Evolutionary conservation across 2,113 vertebrate genomes (phyloP).

Genomic region (Lathamus discolor): DNA sequence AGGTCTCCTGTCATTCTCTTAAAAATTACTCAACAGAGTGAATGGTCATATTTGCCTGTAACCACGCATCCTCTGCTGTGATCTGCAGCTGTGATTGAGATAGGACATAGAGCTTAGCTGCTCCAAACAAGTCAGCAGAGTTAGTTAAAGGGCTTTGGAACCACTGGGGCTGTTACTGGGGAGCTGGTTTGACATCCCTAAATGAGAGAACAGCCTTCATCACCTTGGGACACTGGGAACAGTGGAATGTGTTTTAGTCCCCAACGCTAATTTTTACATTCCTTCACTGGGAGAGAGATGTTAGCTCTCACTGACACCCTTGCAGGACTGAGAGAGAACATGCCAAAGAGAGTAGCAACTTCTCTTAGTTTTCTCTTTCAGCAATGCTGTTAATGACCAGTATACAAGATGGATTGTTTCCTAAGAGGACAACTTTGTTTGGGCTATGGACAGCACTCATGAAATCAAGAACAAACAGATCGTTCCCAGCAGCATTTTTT

Average conservation of each 20-base stretch:
- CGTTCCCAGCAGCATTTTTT: not conserved
- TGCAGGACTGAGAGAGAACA: not conserved
- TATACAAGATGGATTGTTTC: not conserved
- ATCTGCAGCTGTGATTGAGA: not conserved
- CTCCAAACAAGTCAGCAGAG: not conserved
- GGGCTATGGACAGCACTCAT: not conserved
- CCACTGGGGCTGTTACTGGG: not conserved
- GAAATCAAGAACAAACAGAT: not conserved
- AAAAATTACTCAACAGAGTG: not conserved
- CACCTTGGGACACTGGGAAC: not conserved
- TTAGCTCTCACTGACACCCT: not conserved
- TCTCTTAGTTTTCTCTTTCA: not conserved
- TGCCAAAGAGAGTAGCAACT: not conserved
- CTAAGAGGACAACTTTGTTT: not conserved
- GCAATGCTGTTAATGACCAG: not conserved
- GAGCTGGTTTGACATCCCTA: not conserved
- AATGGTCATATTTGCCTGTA: not conserved
- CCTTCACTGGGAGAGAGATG: not conserved
- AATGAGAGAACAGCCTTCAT: not conserved
- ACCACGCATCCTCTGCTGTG: not conserved
- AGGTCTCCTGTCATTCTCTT: not conserved
- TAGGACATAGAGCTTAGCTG: not conserved
- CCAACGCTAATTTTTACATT: not conserved
- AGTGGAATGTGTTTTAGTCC: not conserved
- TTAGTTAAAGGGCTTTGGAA: not conserved